Evolutionary conservation across 1,140 invertebrate genomes (phyloP), one percentile per base, ranked within the genome.

Genomic region (Palaemon carinicauda): DNA sequence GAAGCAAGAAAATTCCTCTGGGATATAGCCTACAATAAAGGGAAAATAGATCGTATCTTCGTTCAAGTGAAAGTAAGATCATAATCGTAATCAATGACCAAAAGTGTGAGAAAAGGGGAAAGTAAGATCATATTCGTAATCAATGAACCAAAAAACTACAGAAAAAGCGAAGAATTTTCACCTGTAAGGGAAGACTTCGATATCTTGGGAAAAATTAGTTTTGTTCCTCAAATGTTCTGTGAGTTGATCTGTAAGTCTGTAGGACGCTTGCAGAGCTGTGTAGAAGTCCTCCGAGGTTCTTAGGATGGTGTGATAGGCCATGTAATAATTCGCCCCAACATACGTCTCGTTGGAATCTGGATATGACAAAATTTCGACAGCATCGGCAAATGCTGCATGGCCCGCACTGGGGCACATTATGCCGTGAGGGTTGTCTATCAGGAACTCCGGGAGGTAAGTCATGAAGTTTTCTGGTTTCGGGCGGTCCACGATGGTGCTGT

Each of bases 171-270:
- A 54, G 7, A n/a, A n/a, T 10, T 85, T 82, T 87, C 91, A 95
- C 94, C 95, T 98, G 93, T 98, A 98, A 7, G 97, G 96, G 91
- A 97, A 97, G 0, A 98, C 94, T 90, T 95, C 93, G 5, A 95
- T 92, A 77, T 94, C 92, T 3, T 92, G 31, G 90, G 90, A 74
- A 41, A 81, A 82, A 10, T 56, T 73, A 3, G 82, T 65, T 4
- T 78, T 93, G 0, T 89, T 90, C 65, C 94, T 92, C 19, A 98
- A 92, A 88, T 94, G 95, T 1, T 90, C 89, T 1, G 96, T 96
- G 21, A 98, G 95, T 90, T 96, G 95, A 1, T 93, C 92, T 5
- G 95, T 94, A 33, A 99, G 93, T 60, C 93, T 91, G 88, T 96
- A 93, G 3, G 95, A 95, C 90, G 94, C 94, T 89, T 93, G 93